Evolutionary conservation across 2,797 vertebrate genomes (phyloP).

Genomic region (Gephyroberyx darwinii): DNA sequence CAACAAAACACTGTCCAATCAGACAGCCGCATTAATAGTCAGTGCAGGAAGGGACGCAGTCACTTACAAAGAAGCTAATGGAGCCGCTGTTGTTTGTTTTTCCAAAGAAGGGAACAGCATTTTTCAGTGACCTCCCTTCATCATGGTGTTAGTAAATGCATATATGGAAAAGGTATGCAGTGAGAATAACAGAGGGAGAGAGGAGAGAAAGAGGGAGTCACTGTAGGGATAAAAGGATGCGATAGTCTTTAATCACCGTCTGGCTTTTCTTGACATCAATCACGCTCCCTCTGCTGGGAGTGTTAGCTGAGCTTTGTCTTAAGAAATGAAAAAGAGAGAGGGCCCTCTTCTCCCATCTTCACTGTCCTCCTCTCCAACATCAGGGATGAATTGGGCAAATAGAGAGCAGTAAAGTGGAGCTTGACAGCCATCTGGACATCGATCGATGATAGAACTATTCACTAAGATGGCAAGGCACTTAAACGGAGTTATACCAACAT

Average conservation of each 20-base stretch:
- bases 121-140: conserved; percentile 7
- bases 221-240: conserved; percentile 32
- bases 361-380: conserved; percentile 36
- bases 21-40: conserved; percentile 22
- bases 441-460: conserved; percentile 19
- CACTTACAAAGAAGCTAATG: conserved; percentile 33
- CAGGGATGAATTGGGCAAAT: conserved; percentile 37
- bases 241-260: conserved; percentile 26
- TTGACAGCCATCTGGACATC: conserved; percentile 38
- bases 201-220: not conserved
- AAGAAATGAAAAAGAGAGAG: conserved; percentile 17
- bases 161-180: conserved; percentile 2
- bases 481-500: conserved; percentile 28
- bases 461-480: conserved; percentile 7
- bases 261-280: conserved; percentile 32
- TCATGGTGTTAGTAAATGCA: conserved; percentile 3
- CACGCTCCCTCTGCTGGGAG: not conserved
- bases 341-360: conserved; percentile 22
- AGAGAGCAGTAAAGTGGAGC: conserved; percentile 41
- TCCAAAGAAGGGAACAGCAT: not conserved
- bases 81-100: conserved; percentile 23
- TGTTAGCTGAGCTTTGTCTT: conserved; percentile 26
- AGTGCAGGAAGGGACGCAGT: conserved; percentile 5
- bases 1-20: conserved; percentile 28
- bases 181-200: conserved; percentile 6